Evolutionary conservation across 2,797 vertebrate species (phyloP), one percentile per base, ranked within the genome.

Genomic region (Meda fulgida): DNA sequence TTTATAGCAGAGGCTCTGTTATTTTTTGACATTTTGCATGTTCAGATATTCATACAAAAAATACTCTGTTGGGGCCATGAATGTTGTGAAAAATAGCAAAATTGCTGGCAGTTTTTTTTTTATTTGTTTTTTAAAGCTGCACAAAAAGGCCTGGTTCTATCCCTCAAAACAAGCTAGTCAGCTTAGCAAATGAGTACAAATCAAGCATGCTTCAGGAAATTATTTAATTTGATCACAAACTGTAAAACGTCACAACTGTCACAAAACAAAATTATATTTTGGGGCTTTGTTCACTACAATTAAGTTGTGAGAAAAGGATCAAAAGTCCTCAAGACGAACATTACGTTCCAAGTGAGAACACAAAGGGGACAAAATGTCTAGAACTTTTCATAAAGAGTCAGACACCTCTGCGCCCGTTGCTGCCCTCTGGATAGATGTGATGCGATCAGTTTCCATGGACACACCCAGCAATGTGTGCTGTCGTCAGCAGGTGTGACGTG

Each of bases 221-320:
- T 21, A 19, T 72, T 36, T 55, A 40, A 80, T 81, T 69, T 82
- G 26, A 51, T 48, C 73, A 10, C 40, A 80, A 63, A 76, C 80
- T 48, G 65, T n/a, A 46, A 80, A 65, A 19, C 31, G 16, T 38
- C 38, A 51, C 67, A 38, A 36, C 13, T 77, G 70, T 23, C 16
- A 18, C 70, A 80, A 80, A n/a, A 83, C n/a, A 73, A 40, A 85
- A 88, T 66, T 72, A 18, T 60, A 60, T 60, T 58, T 63, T 80
- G 36, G 70, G 66, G 71, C 53, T 86, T 23, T 46, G 26, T 43
- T 23, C 7, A 67, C 21, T n/a, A 26, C 46, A 53, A 46, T 36
- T 36, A 38, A 38, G n/a, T 53, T 38, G 51, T 73, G 65, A 36
- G 78, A 29, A 43, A 60, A 29, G 9, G 14, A 65, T 31, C n/a